Percentiles rank a stretch among this genome's conserved stretches.
Evolutionary conservation across 2,113 vertebrate species (phyloP).

Genomic region (Bettongia penicillata): DNA sequence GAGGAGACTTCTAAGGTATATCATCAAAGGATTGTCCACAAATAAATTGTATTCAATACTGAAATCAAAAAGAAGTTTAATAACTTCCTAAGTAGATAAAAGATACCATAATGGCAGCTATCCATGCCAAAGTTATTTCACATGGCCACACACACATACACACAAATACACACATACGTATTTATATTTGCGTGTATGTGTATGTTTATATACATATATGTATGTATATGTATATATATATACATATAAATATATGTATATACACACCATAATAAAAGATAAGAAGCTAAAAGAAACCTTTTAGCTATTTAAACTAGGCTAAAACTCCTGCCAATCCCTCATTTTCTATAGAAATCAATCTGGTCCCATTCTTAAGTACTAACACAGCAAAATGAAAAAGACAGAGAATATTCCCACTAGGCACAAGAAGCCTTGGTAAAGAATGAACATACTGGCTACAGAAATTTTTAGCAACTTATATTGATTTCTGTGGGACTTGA

Average conservation of each 20-base stretch:
- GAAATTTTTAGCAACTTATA: conserved; percentile 23
- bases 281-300: conserved; percentile 29
- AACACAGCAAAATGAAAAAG: conserved; percentile 1
- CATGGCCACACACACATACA: background rate
- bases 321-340: background rate
- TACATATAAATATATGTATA: background rate
- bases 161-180: background rate
- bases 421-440: background rate
- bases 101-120: conserved; percentile 69
- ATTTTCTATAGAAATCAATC: conserved; percentile 3
- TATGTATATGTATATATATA: no score
- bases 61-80: conserved; percentile 76
- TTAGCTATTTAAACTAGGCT: conserved; percentile 3
- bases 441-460: background rate
- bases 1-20: conserved; percentile 21
- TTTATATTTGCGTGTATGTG: no score
- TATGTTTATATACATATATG: background rate
- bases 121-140: conserved; percentile 59
- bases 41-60: conserved; percentile 72
- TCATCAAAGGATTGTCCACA: conserved; percentile 44
- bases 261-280: background rate
- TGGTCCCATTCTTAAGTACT: background rate
- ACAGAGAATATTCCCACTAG: background rate
- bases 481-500: conserved; percentile 21
- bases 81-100: conserved; percentile 65